Evolutionary conservation across 1,140 invertebrate genomes (phyloP), one percentile per base, ranked within the genome.

Genomic region (Gryllus bimaculatus): DNA sequence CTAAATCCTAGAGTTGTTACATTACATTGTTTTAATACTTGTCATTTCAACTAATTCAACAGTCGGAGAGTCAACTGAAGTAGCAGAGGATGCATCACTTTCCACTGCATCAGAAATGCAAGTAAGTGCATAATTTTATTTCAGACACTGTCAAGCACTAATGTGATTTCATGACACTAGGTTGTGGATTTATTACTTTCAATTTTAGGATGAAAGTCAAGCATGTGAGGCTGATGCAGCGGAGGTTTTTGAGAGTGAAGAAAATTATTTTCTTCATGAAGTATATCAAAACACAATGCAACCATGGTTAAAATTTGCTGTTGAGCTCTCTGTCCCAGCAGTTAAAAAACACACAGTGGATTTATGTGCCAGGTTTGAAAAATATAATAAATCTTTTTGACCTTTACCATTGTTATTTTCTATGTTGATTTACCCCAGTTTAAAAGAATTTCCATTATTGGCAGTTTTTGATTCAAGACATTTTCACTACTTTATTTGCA

Each of bases 271-370:
- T 8, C 82, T 92, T 54, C 86, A 87, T 77, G 80, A 85, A 18
- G 84, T 88, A n/a, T 92, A 90, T 83, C 84, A 88, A 26, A 86
- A 83, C 7, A 86, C 86, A 6, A 83, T 92, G 48, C 84, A 47
- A 74, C 10, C 73, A 21, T 92, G 91, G 91, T 87, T 91, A 78
- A 86, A 90, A 80, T 91, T 89, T 86, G 91, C 89, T 8, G 80
- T 87, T 49, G 86, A 87, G 13, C 83, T 92, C 7, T 86, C 86
- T 75, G 89, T 89, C 1, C 88, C 90, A 7, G 86, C 90, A 18
- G 86, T 90, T 4, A 79, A 79, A 39, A 79, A 81, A 74, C 74
- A 75, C 75, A 78, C 73, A 8, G 78, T 82, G 8, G 74, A 21
- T 21, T 66, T 82, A 21, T 54, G 76, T 76, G 79, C 79, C 12